Percentiles rank a stretch among this genome's conserved stretches.
phyloP scores from a whole-genome alignment of 2,113 vertebrate species.

The Solenodon paradoxus region DNA sequence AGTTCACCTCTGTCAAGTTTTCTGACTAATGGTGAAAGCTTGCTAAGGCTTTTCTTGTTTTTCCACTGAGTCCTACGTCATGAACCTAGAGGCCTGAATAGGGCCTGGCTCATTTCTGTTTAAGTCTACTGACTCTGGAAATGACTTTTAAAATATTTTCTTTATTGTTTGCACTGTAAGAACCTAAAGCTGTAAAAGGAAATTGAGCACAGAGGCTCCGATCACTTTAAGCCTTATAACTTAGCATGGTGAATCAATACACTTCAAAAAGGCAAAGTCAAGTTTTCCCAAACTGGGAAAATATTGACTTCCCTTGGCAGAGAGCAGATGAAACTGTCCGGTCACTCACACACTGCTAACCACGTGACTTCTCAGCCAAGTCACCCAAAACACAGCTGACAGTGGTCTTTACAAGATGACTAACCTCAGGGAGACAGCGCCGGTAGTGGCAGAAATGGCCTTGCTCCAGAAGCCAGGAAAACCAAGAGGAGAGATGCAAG shows the following conservation, averaged over 20 bases:
- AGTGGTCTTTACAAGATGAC: neutral
- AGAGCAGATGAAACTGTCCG: neutral
- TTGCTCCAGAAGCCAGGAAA: neutral
- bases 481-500: rapidly evolving
- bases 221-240: neutral
- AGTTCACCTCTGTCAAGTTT: neutral
- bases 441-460: neutral
- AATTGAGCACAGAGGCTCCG: neutral
- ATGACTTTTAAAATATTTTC: neutral
- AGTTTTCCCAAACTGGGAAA: neutral
- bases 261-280: neutral
- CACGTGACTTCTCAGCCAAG: neutral
- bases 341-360: neutral
- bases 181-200: neutral
- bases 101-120: neutral
- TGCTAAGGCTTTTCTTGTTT: neutral
- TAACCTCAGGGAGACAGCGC: neutral
- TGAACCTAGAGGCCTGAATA: neutral
- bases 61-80: neutral
- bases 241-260: neutral
- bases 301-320: neutral
- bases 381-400: neutral
- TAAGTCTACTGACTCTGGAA: neutral
- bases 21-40: neutral
- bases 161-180: neutral